phyloP scores from a whole-genome alignment of 2,888 invertebrate species.

The Galeruca laticollis region DNA sequence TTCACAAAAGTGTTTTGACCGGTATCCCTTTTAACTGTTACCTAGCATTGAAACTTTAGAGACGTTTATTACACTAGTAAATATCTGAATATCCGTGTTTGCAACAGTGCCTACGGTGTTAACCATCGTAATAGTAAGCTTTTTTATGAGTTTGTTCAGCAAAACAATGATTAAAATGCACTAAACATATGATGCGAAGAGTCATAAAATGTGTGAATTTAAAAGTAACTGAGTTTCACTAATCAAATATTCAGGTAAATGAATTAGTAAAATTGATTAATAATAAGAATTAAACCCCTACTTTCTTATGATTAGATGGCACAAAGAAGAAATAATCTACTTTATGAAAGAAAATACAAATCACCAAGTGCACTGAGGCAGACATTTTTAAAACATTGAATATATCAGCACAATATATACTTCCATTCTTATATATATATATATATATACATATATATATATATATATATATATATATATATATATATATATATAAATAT shows the following conservation, averaged over 20 bases:
- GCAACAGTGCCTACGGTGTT: slow-evolving; percentile 13
- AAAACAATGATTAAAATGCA: slow-evolving; percentile 11
- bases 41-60: slow-evolving; percentile 16
- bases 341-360: too few relatives aligned
- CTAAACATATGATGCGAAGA: slow-evolving; percentile 19
- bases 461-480: too few relatives aligned
- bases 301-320: background rate
- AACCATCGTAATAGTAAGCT: slow-evolving; percentile 16
- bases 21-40: background rate
- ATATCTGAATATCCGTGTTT: slow-evolving; percentile 22
- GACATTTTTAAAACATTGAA: too few relatives aligned
- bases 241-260: background rate
- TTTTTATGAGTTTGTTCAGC: slow-evolving; percentile 19
- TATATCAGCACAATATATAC: too few relatives aligned
- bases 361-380: too few relatives aligned
- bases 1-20: background rate
- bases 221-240: slow-evolving; percentile 7
- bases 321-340: background rate
- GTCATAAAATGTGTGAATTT: slow-evolving; percentile 23
- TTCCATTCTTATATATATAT: too few relatives aligned
- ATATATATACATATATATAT: too few relatives aligned
- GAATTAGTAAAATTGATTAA: background rate
- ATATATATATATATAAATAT: too few relatives aligned
- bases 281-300: background rate
- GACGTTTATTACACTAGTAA: slow-evolving; percentile 27